Conservation (phyloP, 23 tunicate species). For the Ascidia mentula region DNA sequence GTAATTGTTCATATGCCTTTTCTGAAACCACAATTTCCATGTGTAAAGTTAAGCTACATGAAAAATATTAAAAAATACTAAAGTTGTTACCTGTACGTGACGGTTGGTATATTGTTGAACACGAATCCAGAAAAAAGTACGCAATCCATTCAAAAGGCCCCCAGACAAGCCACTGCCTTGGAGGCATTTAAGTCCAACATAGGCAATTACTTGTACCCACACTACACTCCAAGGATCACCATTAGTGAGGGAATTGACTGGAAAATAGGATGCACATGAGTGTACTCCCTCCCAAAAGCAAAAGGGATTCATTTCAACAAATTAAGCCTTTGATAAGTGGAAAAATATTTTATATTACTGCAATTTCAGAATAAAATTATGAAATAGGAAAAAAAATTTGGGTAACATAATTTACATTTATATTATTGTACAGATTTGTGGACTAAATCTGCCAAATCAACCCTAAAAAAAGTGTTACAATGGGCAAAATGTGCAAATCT, state of each 20-base stretch:
- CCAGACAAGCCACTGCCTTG: conserved; percentile 89
- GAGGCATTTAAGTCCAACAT: conserved; percentile 65
- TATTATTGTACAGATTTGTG: no score
- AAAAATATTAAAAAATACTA: no score
- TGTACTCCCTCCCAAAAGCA: no score
- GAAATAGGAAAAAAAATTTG: no score
- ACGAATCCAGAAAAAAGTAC: conserved; percentile 78
- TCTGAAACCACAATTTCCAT: not conserved
- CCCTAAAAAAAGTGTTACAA: no score
- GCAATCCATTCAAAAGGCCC: conserved; percentile 65
- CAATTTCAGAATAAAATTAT: no score
- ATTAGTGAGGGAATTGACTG: conserved; percentile 76
- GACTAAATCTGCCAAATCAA: no score
- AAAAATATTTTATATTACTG: no score
- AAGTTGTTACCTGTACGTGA: conserved; percentile 59
- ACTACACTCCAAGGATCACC: conserved; percentile 50
- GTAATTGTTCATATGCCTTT: not conserved
- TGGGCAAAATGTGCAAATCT: no score
- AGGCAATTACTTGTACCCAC: conserved; percentile 60
- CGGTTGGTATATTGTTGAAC: conserved; percentile 95
- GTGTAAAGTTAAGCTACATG: not conserved
- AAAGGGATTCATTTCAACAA: no score
- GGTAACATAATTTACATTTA: no score
- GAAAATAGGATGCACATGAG: not conserved
- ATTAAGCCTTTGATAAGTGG: no score